These are phyloP conservation scores for Lerista edwardsae DNA, from an alignment of 2,797 vertebrate genomes.

Conservation along the genomic window DNA sequence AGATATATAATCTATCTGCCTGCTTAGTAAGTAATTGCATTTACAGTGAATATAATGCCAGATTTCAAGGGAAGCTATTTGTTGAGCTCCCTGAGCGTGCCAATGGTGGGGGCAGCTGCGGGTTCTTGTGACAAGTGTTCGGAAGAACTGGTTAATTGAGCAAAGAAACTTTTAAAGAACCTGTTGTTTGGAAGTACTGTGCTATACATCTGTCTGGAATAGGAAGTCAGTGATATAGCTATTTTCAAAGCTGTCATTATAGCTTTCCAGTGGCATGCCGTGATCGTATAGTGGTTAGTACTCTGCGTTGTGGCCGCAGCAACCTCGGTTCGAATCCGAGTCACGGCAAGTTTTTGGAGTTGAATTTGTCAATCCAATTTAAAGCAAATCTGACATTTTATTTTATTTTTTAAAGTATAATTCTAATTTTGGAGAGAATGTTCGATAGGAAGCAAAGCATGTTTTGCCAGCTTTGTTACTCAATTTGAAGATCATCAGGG, in stretches of 20 bases:
- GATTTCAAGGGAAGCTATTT: neutral
- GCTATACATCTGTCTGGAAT: too few relatives aligned
- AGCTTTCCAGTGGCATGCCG: conserved; percentile 78
- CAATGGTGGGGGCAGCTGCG: neutral
- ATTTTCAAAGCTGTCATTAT: too few relatives aligned
- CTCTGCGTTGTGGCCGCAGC: conserved; percentile 94
- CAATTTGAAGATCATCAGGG: too few relatives aligned
- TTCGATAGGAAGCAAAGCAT: too few relatives aligned
- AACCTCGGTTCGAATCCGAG: conserved; percentile 95
- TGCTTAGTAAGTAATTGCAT: neutral
- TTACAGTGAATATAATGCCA: neutral
- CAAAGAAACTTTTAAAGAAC: too few relatives aligned
- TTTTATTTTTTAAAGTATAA: too few relatives aligned
- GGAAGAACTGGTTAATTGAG: too few relatives aligned
- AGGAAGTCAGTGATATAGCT: too few relatives aligned
- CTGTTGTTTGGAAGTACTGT: too few relatives aligned
- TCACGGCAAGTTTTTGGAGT: conserved; percentile 79
- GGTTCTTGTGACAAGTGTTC: too few relatives aligned
- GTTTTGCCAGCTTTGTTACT: neutral
- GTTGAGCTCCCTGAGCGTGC: too few relatives aligned
- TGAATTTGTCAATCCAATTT: neutral
- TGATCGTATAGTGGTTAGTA: conserved; percentile 96
- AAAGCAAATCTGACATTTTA: too few relatives aligned
- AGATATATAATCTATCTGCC: neutral
- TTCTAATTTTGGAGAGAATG: neutral